Percentiles rank a stretch among this genome's conserved stretches.
Evolutionary conservation across 2,888 invertebrate genomes (phyloP).

Genomic region (Lysandra bellargus): DNA sequence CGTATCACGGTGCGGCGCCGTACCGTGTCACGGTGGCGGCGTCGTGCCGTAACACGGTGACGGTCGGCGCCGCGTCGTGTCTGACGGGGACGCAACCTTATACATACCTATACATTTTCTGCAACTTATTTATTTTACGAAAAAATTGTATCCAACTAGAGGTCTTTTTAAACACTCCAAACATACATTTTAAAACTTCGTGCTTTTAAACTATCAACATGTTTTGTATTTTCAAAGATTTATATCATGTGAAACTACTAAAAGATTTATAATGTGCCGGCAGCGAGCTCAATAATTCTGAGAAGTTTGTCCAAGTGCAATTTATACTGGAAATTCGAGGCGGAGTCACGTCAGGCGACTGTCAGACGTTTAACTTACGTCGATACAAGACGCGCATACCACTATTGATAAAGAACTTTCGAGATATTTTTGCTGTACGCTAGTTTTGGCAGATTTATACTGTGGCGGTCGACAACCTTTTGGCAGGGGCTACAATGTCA

Average conservation of each 20-base stretch:
- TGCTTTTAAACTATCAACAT: not conserved
- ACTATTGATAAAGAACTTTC: constrained; percentile 6
- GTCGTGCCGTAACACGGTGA: too few relatives aligned
- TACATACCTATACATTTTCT: not conserved
- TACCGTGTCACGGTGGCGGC: too few relatives aligned
- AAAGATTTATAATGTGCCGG: constrained; percentile 32
- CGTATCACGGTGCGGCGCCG: too few relatives aligned
- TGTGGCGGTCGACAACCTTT: not conserved
- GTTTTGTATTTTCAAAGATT: not conserved
- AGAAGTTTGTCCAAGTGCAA: constrained; percentile 28
- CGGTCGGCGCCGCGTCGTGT: too few relatives aligned
- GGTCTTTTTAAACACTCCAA: too few relatives aligned
- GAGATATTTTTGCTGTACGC: not conserved
- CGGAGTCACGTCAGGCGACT: constrained; percentile 21
- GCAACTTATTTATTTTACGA: not conserved
- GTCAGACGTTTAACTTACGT: constrained; percentile 20
- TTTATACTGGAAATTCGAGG: constrained; percentile 32
- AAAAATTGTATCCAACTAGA: not conserved
- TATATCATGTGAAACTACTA: constrained; percentile 19
- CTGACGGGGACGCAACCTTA: too few relatives aligned
- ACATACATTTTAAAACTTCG: not conserved
- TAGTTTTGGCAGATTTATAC: constrained; percentile 13
- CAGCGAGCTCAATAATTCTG: constrained; percentile 31
- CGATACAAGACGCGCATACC: constrained; percentile 15
- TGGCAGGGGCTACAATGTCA: not conserved